phyloP scores from a whole-genome alignment of 1,140 invertebrate genomes.

The Brachionus asplanchnoidis region DNA sequence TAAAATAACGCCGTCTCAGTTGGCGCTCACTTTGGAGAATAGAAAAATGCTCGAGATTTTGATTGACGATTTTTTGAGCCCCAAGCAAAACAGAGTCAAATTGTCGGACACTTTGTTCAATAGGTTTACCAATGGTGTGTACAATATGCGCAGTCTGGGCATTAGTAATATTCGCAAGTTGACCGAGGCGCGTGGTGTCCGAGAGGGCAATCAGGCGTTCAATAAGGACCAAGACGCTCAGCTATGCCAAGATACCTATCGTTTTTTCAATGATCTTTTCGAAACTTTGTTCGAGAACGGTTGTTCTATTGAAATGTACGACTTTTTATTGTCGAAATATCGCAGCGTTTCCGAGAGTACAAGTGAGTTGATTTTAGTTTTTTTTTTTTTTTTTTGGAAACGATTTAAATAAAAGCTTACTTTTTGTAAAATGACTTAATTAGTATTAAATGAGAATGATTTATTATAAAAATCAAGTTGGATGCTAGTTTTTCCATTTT shows the following conservation, averaged over 20 bases:
- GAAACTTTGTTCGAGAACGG: conserved; percentile 44
- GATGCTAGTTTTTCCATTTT: too few relatives aligned
- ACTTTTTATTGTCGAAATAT: conserved; percentile 44
- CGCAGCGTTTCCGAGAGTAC: background rate
- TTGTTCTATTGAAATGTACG: conserved; percentile 45
- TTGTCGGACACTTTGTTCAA: conserved; percentile 32
- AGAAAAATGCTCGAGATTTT: conserved; percentile 50
- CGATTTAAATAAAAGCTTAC: too few relatives aligned
- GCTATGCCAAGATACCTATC: conserved; percentile 41
- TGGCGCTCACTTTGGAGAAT: conserved; percentile 53
- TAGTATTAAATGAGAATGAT: too few relatives aligned
- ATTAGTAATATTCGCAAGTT: conserved; percentile 49
- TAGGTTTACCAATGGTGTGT: conserved; percentile 41
- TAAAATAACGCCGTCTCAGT: conserved; percentile 49
- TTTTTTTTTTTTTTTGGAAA: background rate
- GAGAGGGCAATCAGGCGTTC: conserved; percentile 60
- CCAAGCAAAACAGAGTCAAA: conserved; percentile 48
- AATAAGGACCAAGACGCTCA: conserved; percentile 19
- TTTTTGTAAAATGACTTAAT: too few relatives aligned
- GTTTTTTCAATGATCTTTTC: conserved; percentile 33
- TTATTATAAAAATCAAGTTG: too few relatives aligned
- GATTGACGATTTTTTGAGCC: conserved; percentile 46
- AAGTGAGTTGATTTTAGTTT: conserved; percentile 38
- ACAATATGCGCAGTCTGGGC: conserved; percentile 54
- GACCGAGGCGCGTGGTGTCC: conserved; percentile 53